Evolutionary conservation across 2,888 invertebrate genomes (phyloP).

Genomic region (Tanypteryx hageni): DNA sequence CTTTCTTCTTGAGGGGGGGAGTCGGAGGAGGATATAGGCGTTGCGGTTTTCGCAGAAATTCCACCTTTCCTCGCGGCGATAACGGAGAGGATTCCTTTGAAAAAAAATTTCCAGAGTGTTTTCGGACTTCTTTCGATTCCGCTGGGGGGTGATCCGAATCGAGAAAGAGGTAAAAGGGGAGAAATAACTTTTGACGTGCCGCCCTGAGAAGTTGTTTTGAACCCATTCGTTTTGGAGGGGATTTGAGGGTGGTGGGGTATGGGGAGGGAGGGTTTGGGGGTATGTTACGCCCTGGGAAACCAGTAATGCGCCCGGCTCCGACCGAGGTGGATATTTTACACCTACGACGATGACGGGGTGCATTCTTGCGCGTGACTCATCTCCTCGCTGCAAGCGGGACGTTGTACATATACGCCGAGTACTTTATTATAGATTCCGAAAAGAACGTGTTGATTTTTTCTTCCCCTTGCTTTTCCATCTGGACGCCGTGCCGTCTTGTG

Average conservation of each 20-base stretch:
- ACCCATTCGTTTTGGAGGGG: not conserved
- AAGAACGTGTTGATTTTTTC: slow-evolving; percentile 13
- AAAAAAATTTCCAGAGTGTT: no score
- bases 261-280: not conserved
- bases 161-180: not conserved
- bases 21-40: not conserved
- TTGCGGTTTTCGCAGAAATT: not conserved
- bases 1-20: not conserved
- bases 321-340: slow-evolving; percentile 15
- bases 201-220: not conserved
- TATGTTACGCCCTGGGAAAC: slow-evolving; percentile 9
- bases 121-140: no score
- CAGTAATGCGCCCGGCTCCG: not conserved
- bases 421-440: slow-evolving; percentile 34
- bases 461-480: not conserved
- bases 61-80: not conserved
- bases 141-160: not conserved
- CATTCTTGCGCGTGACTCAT: slow-evolving; percentile 51
- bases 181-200: not conserved
- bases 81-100: slow-evolving; percentile 7
- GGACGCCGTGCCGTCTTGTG: not conserved
- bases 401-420: not conserved
- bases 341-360: slow-evolving; percentile 43
- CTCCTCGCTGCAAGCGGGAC: not conserved
- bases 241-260: not conserved